Percentiles rank a stretch among this genome's conserved stretches.
These are phyloP conservation scores for Oopsacas minuta DNA, from an alignment of 37 sponge, comb jelly and placozoan genomes.

Conservation along the genomic window DNA sequence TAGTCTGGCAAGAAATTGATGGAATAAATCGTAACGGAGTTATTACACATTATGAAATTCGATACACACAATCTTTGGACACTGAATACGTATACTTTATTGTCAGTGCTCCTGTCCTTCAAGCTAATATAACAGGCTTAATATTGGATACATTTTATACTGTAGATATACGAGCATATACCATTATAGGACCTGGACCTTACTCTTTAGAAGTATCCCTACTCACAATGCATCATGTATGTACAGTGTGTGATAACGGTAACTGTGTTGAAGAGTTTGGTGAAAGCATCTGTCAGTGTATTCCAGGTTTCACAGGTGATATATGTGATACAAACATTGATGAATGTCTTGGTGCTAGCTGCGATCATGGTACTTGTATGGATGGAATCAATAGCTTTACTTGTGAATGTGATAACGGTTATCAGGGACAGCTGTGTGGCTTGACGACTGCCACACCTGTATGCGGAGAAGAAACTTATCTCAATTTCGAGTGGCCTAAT, in stretches of 20 bases:
- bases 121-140: background rate
- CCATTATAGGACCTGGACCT: background rate
- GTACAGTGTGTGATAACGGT: background rate
- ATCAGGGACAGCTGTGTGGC: background rate
- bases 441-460: background rate
- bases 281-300: background rate
- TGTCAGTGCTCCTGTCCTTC: background rate
- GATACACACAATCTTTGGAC: background rate
- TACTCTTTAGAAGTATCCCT: background rate
- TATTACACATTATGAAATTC: background rate
- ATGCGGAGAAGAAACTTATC: background rate
- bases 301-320: background rate
- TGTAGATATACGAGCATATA: background rate
- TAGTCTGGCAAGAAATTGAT: background rate
- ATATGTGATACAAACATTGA: background rate
- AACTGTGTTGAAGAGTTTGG: background rate
- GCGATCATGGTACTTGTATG: background rate
- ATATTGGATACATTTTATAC: background rate
- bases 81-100: background rate
- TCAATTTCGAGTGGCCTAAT: background rate
- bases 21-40: background rate
- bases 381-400: background rate
- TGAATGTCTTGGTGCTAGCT: background rate
- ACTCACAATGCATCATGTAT: background rate
- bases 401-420: background rate